Conservation (phyloP, 2,888 invertebrate genomes). For the Ceraclea dissimilis region DNA sequence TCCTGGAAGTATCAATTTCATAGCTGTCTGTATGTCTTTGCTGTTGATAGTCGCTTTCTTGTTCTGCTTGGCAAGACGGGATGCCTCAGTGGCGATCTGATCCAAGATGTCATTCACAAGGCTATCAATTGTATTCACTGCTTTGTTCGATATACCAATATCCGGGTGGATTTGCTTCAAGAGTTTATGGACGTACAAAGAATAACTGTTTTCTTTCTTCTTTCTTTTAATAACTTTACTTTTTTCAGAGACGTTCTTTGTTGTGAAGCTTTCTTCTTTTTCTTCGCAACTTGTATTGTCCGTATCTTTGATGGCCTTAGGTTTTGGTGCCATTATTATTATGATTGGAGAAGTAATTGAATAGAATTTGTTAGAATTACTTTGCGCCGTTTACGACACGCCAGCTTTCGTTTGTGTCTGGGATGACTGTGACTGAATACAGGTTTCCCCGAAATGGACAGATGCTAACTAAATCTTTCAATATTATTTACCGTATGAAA, state of each 20-base stretch:
- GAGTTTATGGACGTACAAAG: slow-evolving; percentile 56
- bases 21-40: slow-evolving; percentile 63
- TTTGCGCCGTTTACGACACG: too few species aligned
- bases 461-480: not conserved
- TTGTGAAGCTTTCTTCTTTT: not conserved
- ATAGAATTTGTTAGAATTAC: too few species aligned
- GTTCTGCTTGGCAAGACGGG: slow-evolving; percentile 56
- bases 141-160: slow-evolving; percentile 56
- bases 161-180: slow-evolving; percentile 61
- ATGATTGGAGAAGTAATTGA: too few species aligned
- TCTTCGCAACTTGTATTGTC: not conserved
- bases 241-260: slow-evolving; percentile 10
- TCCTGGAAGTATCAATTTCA: slow-evolving; percentile 57
- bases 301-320: not conserved
- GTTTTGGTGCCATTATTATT: slow-evolving; percentile 1
- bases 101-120: slow-evolving; percentile 69
- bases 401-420: too few species aligned
- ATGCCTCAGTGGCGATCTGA: slow-evolving; percentile 57
- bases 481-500: not conserved
- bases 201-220: slow-evolving; percentile 50
- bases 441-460: not conserved
- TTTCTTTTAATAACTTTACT: slow-evolving; percentile 31
- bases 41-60: slow-evolving; percentile 59
- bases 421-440: too few species aligned
- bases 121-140: slow-evolving; percentile 63